These are phyloP conservation scores for Platyrinchus mystaceus DNA, from an alignment of 2,797 vertebrate species.

Conservation along the genomic window DNA sequence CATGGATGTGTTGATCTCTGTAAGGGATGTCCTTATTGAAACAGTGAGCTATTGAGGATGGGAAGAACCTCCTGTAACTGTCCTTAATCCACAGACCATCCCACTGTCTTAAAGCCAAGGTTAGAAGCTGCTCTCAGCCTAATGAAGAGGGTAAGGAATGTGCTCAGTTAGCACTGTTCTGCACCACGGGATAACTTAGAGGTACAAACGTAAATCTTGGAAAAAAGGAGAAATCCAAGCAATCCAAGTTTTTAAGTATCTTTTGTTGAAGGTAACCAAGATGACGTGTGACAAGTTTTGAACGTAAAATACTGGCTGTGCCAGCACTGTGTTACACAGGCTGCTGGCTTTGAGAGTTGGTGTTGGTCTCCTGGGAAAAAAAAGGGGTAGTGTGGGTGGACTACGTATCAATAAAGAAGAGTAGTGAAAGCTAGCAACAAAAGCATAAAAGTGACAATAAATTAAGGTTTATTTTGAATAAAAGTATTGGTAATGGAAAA, in stretches of 20 bases:
- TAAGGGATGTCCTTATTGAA: neutral
- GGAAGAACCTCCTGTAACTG: neutral
- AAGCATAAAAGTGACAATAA: neutral
- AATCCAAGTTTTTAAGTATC: neutral
- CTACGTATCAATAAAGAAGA: neutral
- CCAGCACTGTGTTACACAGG: neutral
- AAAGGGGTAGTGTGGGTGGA: rapidly evolving
- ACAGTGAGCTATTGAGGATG: neutral
- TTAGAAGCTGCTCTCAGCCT: neutral
- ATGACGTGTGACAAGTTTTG: neutral
- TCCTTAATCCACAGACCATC: rapidly evolving
- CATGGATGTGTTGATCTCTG: neutral
- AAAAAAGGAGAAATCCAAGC: neutral
- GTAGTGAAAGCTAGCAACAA: neutral
- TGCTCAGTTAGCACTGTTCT: neutral
- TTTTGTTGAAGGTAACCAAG: neutral
- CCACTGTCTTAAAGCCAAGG: no score
- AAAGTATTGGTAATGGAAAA: neutral
- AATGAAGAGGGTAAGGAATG: rapidly evolving
- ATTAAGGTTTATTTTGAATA: neutral
- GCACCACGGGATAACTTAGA: no score
- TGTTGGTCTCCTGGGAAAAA: neutral
- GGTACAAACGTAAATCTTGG: neutral
- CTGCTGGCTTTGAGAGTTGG: neutral
- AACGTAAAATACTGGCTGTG: neutral